phyloP scores from a whole-genome alignment of 2,797 vertebrate species.

The Dendrocincla fuliginosa region DNA sequence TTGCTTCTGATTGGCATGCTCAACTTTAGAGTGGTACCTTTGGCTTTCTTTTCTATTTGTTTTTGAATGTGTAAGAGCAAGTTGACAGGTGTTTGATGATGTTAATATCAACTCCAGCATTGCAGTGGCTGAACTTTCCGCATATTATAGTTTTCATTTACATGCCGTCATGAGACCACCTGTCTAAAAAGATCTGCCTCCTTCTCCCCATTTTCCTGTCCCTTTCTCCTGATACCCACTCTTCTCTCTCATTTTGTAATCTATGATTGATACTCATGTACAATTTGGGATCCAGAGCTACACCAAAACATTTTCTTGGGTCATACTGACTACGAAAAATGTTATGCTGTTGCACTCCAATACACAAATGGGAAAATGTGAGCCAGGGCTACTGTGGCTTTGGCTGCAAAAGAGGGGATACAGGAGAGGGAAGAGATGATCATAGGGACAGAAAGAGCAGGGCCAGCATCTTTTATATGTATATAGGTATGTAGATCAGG shows the following conservation, averaged over 20 bases:
- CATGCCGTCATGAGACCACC: neutral
- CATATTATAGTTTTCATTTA: neutral
- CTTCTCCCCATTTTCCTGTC: neutral
- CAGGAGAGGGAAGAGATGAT: neutral
- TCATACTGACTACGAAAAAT: neutral
- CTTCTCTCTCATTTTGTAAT: neutral
- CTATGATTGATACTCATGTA: neutral
- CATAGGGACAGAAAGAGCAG: neutral
- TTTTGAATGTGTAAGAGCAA: neutral
- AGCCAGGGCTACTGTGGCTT: neutral
- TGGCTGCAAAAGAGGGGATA: neutral
- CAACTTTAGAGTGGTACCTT: neutral
- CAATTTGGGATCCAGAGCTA: neutral
- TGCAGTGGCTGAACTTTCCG: neutral
- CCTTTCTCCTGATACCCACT: neutral
- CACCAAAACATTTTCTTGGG: neutral
- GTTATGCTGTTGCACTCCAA: neutral
- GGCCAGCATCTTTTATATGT: neutral
- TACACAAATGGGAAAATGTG: neutral
- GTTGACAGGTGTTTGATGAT: neutral
- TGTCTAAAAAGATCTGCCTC: neutral
- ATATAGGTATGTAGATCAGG: neutral
- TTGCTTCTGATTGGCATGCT: neutral
- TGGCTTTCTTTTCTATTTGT: neutral
- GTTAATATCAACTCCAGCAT: neutral